phyloP scores from a whole-genome alignment of 2,888 invertebrate genomes.

The Drosophila buzzatii region DNA sequence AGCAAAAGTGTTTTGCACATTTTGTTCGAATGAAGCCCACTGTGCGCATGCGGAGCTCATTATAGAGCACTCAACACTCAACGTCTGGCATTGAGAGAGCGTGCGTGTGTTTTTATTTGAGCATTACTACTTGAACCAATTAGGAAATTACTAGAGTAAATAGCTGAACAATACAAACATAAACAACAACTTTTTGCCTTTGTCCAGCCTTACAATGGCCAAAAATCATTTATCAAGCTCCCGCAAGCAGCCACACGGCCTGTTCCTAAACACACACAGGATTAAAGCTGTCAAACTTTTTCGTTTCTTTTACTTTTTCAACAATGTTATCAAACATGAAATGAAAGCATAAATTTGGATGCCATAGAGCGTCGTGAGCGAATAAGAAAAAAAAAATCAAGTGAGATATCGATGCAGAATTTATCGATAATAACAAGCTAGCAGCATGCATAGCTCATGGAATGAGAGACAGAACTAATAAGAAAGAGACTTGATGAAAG shows the following conservation, averaged over 20 bases:
- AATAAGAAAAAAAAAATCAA: neutral
- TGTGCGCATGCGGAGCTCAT: constrained; percentile 34
- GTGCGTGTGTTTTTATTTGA: constrained; percentile 18
- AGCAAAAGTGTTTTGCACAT: constrained; percentile 46
- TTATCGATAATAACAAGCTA: no score
- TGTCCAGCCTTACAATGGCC: constrained; percentile 10
- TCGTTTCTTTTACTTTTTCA: constrained; percentile 2
- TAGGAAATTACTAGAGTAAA: constrained; percentile 68
- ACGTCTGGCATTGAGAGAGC: constrained; percentile 10
- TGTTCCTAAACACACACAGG: constrained; percentile 3
- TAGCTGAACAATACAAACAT: constrained; percentile 32
- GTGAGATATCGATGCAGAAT: no score
- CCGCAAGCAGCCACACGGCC: neutral
- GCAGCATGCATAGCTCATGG: no score
- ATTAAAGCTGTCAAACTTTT: constrained; percentile 4
- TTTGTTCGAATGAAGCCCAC: constrained; percentile 40
- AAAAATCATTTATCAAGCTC: neutral
- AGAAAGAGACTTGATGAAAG: no score
- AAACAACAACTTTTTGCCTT: constrained; percentile 38
- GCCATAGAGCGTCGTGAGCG: neutral
- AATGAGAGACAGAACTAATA: no score
- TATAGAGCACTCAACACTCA: constrained; percentile 34
- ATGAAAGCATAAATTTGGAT: neutral
- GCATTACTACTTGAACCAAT: constrained; percentile 60
- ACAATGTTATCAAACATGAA: neutral